Base-by-base conservation (phyloP, 2,888 invertebrate genomes). In the Acholoe squamosa region DNA sequence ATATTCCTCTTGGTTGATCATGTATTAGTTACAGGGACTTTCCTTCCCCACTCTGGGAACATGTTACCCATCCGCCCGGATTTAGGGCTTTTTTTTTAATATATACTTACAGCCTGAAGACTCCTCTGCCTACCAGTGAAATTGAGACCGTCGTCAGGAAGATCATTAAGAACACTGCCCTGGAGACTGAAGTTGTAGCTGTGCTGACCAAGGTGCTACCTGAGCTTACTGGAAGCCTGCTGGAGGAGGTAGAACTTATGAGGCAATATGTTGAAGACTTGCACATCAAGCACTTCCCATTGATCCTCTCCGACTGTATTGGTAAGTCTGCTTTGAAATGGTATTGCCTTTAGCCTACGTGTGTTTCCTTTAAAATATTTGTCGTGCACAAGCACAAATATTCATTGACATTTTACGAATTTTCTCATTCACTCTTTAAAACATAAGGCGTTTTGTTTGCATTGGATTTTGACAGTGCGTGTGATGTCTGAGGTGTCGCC, bases 81-180 rank as follows among this genome's bases (percentile, higher is more conserved):
- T 10, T 43, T 43, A 43, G 43, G 43, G 43, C 43, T 43, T 10
- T 43, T 43, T 10, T 43, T 10, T 43, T 43, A 43, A 7, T 61
- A 19, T 61, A n/a, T n/a, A n/a, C 61, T 61, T 61, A 7, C n/a
- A 61, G 61, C n/a, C 61, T 61, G 61, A 61, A n/a, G 61, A 61
- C 61, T n/a, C 61, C 61, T 19, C 61, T 61, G 7, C 3, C 22
- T n/a, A n/a, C 61, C 22, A 0, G 3, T 61, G 61, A 61, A 19
- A 19, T 61, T 3, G 61, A 61, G 61, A 61, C 61, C 22, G 14
- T 61, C 3, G 22, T 61, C 22, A 19, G 14, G 61, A 19, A n/a
- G 61, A n/a, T 19, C 22, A n/a, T 61, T 19, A n/a, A n/a, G 22
- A 61, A 0, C n/a, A 19, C 61, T 3, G 61, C 19, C 61, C 19